Percentiles rank a stretch among this genome's conserved stretches.
Evolutionary conservation across 2,797 vertebrate genomes (phyloP).

Genomic region (Betta splendens): DNA sequence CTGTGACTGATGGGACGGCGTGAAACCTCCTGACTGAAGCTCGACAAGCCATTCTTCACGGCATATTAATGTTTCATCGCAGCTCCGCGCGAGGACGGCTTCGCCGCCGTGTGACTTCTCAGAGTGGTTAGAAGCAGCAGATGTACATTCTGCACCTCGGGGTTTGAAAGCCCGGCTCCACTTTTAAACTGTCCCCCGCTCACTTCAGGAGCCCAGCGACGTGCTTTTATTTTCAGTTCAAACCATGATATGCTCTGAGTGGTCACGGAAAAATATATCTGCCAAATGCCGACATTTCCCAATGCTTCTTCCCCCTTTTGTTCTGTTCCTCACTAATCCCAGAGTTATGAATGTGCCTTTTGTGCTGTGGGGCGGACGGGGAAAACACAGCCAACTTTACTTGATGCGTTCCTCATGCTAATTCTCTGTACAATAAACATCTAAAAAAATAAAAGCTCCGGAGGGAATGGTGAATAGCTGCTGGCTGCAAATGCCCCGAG

Average conservation of each 20-base stretch:
- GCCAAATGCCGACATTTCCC: constrained; percentile 1
- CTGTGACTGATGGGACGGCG: constrained; percentile 9
- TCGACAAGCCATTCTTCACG: constrained; percentile 56
- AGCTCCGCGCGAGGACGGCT: constrained; percentile 41
- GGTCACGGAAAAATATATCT: constrained; percentile 5
- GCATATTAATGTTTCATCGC: constrained; percentile 58
- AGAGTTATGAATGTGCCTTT: not conserved
- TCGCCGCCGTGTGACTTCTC: constrained; percentile 42
- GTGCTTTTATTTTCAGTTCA: constrained; percentile 17
- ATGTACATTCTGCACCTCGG: constrained; percentile 35
- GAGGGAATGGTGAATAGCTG: constrained; percentile 25
- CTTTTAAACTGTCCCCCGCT: constrained; percentile 29
- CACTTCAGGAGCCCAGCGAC: constrained; percentile 17
- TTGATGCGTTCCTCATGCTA: constrained; percentile 11
- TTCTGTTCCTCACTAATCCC: constrained; percentile 2
- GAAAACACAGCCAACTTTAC: constrained; percentile 9
- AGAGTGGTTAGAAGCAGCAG: constrained; percentile 32
- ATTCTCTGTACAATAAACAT: constrained; percentile 21
- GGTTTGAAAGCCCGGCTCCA: constrained; percentile 40
- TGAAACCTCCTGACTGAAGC: constrained; percentile 47
- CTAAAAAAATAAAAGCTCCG: constrained; percentile 13
- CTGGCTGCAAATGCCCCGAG: constrained; percentile 1
- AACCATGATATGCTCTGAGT: constrained; percentile 8
- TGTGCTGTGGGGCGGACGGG: constrained; percentile 3
- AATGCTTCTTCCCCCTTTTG: constrained; percentile 1